Evolutionary conservation across 2,113 vertebrate genomes (phyloP), one percentile per base, ranked within the genome.

Genomic region (Butastur rufipennis): DNA sequence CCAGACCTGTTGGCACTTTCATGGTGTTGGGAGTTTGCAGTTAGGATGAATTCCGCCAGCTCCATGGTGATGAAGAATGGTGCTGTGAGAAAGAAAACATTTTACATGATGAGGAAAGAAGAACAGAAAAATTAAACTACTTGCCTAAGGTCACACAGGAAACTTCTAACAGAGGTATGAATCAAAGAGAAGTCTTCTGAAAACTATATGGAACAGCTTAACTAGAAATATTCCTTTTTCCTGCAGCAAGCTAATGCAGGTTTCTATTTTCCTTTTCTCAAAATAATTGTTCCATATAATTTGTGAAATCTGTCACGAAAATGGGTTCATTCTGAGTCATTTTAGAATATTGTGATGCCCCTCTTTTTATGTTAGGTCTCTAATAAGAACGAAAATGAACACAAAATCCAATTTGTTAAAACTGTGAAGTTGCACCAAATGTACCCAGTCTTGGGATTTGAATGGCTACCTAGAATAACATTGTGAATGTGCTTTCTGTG

Each of bases 401-500:
- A 67, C 38, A 81, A 96, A 97, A 91, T 88, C 20, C 8, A 77
- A 50, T 89, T 48, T 90, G 26, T 84, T 96, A 47, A 93, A 95
- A 59, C 22, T 92, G 40, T 47, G 82, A 77, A 75, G 38, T 88
- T 77, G 36, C 40, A 90, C 8, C 19, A 84, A 90, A 61, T 82
- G 3, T 73, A 72, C 67, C 23, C 58, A 77, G 11, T 66, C 71
- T 79, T 84, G 31, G 50, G 66, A 90, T 95, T 92, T 96, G 84
- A 95, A 86, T 88, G 63, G 48, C 11, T 81, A 78, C 40, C 34
- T 89, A 85, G 55, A 77, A 80, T 29, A 86, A 62, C 6, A 38
- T 26, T 56, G 48, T 80, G 53, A 87, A 88, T 22, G 26, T 71
- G 31, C 13, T 93, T 97, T 88, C 48, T 86, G 66, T 88, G 66